These are phyloP conservation scores for Ciona savignyi DNA, from an alignment of 23 tunicate genomes.

Conservation along the genomic window DNA sequence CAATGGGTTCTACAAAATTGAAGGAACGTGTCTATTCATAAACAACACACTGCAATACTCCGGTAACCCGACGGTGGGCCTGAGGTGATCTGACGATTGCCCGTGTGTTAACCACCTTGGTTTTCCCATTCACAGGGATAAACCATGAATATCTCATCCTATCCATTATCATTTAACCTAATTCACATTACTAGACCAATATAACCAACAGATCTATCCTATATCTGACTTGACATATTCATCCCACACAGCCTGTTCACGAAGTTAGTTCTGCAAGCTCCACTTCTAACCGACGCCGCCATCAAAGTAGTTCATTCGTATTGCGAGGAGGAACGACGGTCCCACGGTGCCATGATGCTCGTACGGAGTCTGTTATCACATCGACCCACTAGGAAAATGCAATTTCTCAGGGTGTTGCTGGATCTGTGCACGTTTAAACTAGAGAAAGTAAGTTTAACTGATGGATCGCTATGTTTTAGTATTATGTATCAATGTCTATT, in stretches of 20 bases:
- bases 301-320: conserved; percentile 38
- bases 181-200: no score
- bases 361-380: conserved; percentile 27
- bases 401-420: conserved; percentile 44
- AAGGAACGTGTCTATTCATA: no score
- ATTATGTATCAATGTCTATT: not conserved
- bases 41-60: no score
- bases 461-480: not conserved
- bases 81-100: no score
- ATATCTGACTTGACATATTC: not conserved
- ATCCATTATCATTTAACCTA: no score
- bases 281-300: conserved; percentile 75
- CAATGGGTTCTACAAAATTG: no score
- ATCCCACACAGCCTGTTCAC: conserved; percentile 35
- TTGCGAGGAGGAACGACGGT: conserved; percentile 67
- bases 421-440: conserved; percentile 19
- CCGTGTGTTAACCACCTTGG: no score
- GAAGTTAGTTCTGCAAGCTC: conserved; percentile 73
- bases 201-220: no score
- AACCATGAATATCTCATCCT: not conserved
- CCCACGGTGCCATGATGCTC: conserved; percentile 38
- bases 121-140: no score
- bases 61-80: not conserved
- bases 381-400: conserved; percentile 37
- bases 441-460: conserved; percentile 17